These are phyloP conservation scores for Stigmatopora nigra DNA, from an alignment of 2,113 vertebrate genomes.

Conservation along the genomic window DNA sequence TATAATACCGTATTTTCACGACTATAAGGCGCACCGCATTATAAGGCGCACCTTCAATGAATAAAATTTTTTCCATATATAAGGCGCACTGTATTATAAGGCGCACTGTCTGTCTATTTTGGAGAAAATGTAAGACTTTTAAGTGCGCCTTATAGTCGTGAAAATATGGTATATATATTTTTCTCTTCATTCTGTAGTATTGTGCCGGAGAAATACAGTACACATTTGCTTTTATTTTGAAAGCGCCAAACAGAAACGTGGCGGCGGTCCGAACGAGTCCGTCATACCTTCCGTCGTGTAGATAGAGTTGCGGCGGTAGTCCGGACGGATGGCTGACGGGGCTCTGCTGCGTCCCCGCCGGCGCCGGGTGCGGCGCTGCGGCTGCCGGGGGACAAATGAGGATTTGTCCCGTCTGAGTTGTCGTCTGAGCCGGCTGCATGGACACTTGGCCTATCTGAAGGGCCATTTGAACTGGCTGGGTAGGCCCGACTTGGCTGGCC, in stretches of 20 bases:
- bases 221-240: neutral
- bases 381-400: conserved; percentile 51
- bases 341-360: conserved; percentile 56
- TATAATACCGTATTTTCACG: too few relatives aligned
- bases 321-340: conserved; percentile 67
- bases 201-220: too few relatives aligned
- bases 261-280: too few relatives aligned
- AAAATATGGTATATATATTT: too few relatives aligned
- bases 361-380: conserved; percentile 47
- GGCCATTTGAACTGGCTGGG: conserved; percentile 41
- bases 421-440: conserved; percentile 43
- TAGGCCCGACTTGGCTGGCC: conserved; percentile 66
- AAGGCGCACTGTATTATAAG: too few relatives aligned
- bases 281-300: conserved; percentile 90
- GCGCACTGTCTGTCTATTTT: too few relatives aligned
- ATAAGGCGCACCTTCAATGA: too few relatives aligned
- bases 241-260: neutral
- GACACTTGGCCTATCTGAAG: conserved; percentile 51
- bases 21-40: too few relatives aligned
- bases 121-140: too few relatives aligned
- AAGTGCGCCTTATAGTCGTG: too few relatives aligned
- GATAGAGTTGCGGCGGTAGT: conserved; percentile 85
- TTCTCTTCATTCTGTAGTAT: too few relatives aligned
- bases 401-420: conserved; percentile 49
- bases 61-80: too few relatives aligned